Evolutionary conservation across 2,113 vertebrate genomes (phyloP).

Genomic region (Oncorhynchus tshawytscha): DNA sequence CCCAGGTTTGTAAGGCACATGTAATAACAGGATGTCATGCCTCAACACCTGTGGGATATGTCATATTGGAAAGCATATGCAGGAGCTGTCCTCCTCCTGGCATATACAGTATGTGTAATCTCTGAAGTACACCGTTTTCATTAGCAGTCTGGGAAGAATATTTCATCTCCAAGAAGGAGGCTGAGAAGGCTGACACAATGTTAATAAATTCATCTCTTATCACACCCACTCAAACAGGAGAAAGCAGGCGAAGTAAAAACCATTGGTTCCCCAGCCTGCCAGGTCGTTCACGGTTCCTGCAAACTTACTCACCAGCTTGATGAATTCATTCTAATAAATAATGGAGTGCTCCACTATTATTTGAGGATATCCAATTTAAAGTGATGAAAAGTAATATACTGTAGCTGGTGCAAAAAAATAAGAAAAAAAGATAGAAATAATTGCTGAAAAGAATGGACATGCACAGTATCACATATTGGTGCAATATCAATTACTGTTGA

Average conservation of each 20-base stretch:
- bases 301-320: constrained; percentile 42
- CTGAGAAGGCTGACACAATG: constrained; percentile 1
- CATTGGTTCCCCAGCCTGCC: background rate
- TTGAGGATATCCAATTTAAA: constrained; percentile 63
- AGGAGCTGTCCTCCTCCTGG: background rate
- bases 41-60: background rate
- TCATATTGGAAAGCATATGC: background rate
- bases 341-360: constrained; percentile 52
- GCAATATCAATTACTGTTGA: constrained; percentile 40
- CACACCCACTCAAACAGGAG: constrained; percentile 35
- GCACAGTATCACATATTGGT: constrained; percentile 40
- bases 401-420: constrained; percentile 28
- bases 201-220: constrained; percentile 30
- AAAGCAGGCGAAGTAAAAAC: background rate
- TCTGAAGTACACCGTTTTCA: background rate
- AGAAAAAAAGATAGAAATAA: too few relatives aligned
- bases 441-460: constrained; percentile 23
- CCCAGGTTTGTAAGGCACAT: background rate
- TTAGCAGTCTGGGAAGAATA: constrained; percentile 12
- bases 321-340: constrained; percentile 57
- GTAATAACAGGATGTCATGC: background rate
- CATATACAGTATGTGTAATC: background rate
- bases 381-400: constrained; percentile 58
- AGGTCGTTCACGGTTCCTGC: constrained; percentile 26
- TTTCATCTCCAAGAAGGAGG: background rate